Percentiles rank a stretch among this genome's conserved stretches.
These are phyloP conservation scores for Oryctolagus cuniculus DNA, from an alignment of 2,113 vertebrate species.

Conservation along the genomic window mOryCun1.1 NC_091442.1:101059001-101059500, in stretches of 20 bases:
- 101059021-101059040: neutral
- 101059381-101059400: neutral
- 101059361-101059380: neutral
- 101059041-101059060: neutral
- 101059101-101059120: neutral
- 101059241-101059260: neutral
- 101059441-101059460: neutral
- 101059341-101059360: neutral
- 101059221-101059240: neutral
- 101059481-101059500: neutral
- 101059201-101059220: neutral
- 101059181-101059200: neutral
- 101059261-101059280: neutral
- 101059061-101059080: neutral
- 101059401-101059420: neutral
- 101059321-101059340: neutral
- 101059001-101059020: neutral
- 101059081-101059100: neutral
- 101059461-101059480: neutral
- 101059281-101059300: neutral
- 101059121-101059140: neutral
- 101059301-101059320: constrained; percentile 7
- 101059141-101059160: neutral
- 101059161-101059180: neutral
- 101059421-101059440: neutral